These are phyloP conservation scores for Rana temporaria DNA, from an alignment of 2,113 vertebrate species.

Conservation along the genomic window DNA sequence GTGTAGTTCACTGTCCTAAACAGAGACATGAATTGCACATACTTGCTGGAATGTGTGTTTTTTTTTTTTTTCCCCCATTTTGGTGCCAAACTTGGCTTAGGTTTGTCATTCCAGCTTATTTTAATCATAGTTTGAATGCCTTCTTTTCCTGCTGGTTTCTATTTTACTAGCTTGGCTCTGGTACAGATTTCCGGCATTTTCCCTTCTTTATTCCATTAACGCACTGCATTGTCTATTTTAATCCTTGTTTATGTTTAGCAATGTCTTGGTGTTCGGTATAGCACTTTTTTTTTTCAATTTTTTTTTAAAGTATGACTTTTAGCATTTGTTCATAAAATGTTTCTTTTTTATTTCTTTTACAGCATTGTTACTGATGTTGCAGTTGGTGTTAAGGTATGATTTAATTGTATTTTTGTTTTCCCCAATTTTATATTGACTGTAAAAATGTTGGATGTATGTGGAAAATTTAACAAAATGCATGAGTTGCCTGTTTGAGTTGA, in stretches of 20 bases:
- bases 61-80: too few relatives aligned
- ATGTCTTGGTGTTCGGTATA: not conserved
- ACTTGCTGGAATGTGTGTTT: too few relatives aligned
- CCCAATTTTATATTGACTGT: too few relatives aligned
- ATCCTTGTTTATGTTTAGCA: not conserved
- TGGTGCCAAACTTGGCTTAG: not conserved
- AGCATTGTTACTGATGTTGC: slow-evolving; percentile 94
- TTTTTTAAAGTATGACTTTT: not conserved
- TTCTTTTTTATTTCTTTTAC: slow-evolving; percentile 64
- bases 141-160: not conserved
- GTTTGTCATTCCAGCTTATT: not conserved
- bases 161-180: not conserved
- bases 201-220: not conserved
- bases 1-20: not conserved
- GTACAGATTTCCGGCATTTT: not conserved
- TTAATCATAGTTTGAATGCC: not conserved
- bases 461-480: too few relatives aligned
- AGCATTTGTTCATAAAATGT: too few relatives aligned
- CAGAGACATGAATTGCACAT: not conserved
- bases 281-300: too few relatives aligned
- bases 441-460: too few relatives aligned
- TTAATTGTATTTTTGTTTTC: not conserved
- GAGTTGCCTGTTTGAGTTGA: too few relatives aligned
- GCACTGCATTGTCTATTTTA: not conserved
- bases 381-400: slow-evolving; percentile 96